These are phyloP conservation scores for Gasterosteus aculeatus DNA, from an alignment of 2,113 vertebrate genomes.

Conservation along the genomic window DNA sequence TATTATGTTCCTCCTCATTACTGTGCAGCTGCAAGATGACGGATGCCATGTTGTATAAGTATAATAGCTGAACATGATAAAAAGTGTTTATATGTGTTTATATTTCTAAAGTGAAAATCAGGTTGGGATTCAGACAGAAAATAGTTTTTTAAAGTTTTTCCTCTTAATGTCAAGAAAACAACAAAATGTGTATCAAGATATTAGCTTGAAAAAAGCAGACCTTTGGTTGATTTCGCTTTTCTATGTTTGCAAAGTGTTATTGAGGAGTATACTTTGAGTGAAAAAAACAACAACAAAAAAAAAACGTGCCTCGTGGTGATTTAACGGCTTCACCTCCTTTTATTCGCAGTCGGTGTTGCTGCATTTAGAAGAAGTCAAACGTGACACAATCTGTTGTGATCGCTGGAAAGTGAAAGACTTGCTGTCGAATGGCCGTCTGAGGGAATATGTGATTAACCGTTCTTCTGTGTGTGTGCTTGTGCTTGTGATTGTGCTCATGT, in stretches of 20 bases:
- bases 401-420: constrained; percentile 32
- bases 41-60: not conserved
- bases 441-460: constrained; percentile 24
- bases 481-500: constrained; percentile 43
- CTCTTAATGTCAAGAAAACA: constrained; percentile 14
- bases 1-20: not conserved
- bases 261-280: not conserved
- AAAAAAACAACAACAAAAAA: constrained; percentile 37
- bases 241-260: not conserved
- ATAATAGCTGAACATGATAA: not conserved
- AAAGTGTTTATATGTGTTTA: constrained; percentile 17
- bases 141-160: not conserved
- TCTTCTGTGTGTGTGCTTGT: constrained; percentile 19
- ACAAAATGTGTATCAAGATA: not conserved
- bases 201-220: constrained; percentile 22
- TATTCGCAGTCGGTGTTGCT: constrained; percentile 24
- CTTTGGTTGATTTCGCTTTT: constrained; percentile 7
- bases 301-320: constrained; percentile 64
- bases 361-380: constrained; percentile 47
- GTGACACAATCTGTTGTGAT: constrained; percentile 40
- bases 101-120: constrained; percentile 37
- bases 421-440: constrained; percentile 13
- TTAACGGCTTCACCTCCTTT: constrained; percentile 31
- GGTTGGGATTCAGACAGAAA: constrained; percentile 40
- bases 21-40: not conserved